phyloP scores from a whole-genome alignment of 2,113 vertebrate genomes.

The Heliornis fulica region DNA sequence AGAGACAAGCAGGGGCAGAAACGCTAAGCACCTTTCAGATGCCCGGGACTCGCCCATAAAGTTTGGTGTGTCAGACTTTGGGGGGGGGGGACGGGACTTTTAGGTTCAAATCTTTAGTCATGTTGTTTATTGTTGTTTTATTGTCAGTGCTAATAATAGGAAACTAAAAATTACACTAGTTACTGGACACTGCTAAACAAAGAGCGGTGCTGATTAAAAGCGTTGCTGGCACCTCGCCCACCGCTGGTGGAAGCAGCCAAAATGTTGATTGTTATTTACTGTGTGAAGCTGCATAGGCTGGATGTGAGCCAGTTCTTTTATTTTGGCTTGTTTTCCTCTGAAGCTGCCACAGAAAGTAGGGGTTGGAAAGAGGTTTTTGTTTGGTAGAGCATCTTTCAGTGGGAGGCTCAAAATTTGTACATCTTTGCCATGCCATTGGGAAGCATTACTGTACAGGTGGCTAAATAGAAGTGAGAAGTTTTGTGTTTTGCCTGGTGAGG shows the following conservation, averaged over 20 bases:
- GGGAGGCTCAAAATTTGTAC: background rate
- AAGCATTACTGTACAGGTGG: background rate
- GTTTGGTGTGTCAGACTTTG: background rate
- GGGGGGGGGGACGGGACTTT: background rate
- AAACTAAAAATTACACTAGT: background rate
- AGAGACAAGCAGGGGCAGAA: background rate
- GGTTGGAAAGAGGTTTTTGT: background rate
- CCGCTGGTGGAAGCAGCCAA: background rate
- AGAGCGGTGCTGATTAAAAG: background rate
- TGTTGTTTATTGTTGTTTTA: constrained; percentile 14
- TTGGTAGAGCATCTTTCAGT: background rate
- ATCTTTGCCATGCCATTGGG: background rate
- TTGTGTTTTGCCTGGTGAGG: background rate
- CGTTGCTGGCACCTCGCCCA: background rate
- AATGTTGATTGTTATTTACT: constrained; percentile 47
- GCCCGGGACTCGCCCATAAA: background rate
- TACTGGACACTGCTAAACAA: background rate
- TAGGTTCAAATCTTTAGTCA: background rate
- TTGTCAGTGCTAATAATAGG: background rate
- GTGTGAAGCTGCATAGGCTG: constrained; percentile 7
- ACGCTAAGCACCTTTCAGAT: background rate
- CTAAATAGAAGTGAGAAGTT: background rate
- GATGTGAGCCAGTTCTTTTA: background rate
- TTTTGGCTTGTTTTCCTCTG: background rate
- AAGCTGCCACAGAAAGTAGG: background rate